Conservation (phyloP, 2,888 invertebrate genomes). For the Pheosia tremula region DNA sequence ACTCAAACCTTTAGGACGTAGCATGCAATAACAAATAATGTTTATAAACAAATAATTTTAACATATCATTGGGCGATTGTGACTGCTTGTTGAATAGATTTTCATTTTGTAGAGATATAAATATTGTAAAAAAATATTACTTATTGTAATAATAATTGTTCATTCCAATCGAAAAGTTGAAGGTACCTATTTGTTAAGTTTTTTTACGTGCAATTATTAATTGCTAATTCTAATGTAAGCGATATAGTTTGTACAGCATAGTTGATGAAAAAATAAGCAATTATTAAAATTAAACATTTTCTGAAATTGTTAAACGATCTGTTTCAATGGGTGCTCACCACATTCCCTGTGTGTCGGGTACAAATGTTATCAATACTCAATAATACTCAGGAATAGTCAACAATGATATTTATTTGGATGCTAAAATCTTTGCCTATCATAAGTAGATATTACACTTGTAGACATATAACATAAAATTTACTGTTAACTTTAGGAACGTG, state of each 20-base stretch:
- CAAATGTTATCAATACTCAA: neutral
- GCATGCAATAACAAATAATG: slow-evolving; percentile 75
- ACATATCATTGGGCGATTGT: slow-evolving; percentile 86
- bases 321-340: slow-evolving; percentile 24
- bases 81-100: slow-evolving; percentile 82
- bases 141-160: slow-evolving; percentile 81
- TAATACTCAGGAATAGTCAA: slow-evolving; percentile 49
- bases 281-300: slow-evolving; percentile 83
- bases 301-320: slow-evolving; percentile 69
- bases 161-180: slow-evolving; percentile 84
- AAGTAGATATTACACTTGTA: slow-evolving; percentile 60
- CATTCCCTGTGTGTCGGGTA: neutral
- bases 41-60: slow-evolving; percentile 72
- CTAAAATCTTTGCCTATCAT: slow-evolving; percentile 64
- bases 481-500: slow-evolving; percentile 63
- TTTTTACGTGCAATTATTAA: slow-evolving; percentile 85
- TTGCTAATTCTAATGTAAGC: slow-evolving; percentile 84
- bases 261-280: slow-evolving; percentile 81
- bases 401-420: slow-evolving; percentile 82
- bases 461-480: slow-evolving; percentile 66
- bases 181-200: slow-evolving; percentile 84
- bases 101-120: slow-evolving; percentile 79
- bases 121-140: slow-evolving; percentile 80
- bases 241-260: slow-evolving; percentile 84
- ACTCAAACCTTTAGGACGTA: slow-evolving; percentile 52